phyloP scores from a whole-genome alignment of 1,140 invertebrate genomes.

The Ptiloglossa arizonensis region DNA sequence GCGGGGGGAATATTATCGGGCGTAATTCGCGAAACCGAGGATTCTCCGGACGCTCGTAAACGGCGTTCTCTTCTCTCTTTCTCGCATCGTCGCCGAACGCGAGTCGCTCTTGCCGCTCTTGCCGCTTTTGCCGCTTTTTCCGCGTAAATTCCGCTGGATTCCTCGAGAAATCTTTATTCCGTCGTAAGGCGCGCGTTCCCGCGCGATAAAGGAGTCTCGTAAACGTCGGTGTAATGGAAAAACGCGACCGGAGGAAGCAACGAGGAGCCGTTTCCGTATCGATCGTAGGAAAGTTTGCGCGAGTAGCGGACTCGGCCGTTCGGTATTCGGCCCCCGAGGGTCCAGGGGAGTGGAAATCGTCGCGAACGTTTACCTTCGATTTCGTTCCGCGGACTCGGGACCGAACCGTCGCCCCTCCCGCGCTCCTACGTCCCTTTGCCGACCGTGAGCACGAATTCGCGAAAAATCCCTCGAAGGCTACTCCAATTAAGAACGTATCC shows the following conservation, averaged over 20 bases:
- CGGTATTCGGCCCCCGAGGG: too few relatives aligned
- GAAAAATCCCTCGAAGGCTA: slow-evolving; percentile 48
- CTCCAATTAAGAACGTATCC: slow-evolving; percentile 55
- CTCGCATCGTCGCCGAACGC: too few relatives aligned
- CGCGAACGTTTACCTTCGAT: slow-evolving; percentile 5
- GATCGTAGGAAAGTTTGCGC: neutral
- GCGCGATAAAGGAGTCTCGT: slow-evolving; percentile 10
- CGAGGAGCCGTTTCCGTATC: neutral
- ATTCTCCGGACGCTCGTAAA: too few relatives aligned
- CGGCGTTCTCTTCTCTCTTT: neutral
- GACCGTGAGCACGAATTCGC: slow-evolving; percentile 22
- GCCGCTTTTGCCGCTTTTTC: too few relatives aligned
- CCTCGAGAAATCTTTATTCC: slow-evolving; percentile 6
- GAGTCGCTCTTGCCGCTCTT: too few relatives aligned
- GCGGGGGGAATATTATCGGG: too few relatives aligned
- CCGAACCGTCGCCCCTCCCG: neutral
- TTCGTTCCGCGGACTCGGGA: neutral
- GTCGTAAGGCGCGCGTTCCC: neutral
- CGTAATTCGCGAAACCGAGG: too few relatives aligned
- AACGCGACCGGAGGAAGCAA: neutral
- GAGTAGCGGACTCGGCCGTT: too few relatives aligned
- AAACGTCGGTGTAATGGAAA: slow-evolving; percentile 2
- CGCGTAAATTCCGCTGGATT: slow-evolving; percentile 6
- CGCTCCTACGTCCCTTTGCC: neutral
- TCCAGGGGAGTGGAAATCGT: neutral